phyloP scores from a whole-genome alignment of 1,140 invertebrate genomes.

The Mycetomoellerius zeteki region DNA sequence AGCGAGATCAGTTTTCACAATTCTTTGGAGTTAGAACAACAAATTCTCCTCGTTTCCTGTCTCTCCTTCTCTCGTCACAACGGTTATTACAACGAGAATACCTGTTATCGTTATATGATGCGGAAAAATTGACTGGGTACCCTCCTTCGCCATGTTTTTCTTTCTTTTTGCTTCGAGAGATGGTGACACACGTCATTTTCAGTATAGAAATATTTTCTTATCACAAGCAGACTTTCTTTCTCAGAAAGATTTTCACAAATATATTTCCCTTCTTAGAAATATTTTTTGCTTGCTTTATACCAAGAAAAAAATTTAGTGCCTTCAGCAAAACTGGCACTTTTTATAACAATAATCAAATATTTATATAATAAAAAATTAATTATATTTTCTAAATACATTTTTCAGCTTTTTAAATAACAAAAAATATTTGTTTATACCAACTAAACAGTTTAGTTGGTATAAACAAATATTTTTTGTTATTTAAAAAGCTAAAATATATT shows the following conservation, averaged over 20 bases:
- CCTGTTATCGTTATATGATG: slow-evolving; percentile 58
- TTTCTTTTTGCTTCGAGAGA: slow-evolving; percentile 40
- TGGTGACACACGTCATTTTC: slow-evolving; percentile 38
- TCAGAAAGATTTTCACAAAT: slow-evolving; percentile 28
- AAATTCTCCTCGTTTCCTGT: slow-evolving; percentile 55
- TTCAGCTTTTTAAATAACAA: too few species aligned
- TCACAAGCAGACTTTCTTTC: slow-evolving; percentile 44
- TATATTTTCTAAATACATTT: too few species aligned
- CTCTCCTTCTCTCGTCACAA: background rate
- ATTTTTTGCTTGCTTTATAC: background rate
- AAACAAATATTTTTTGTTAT: too few species aligned
- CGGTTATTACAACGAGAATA: slow-evolving; percentile 43
- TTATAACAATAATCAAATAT: too few species aligned
- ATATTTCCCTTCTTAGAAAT: slow-evolving; percentile 3
- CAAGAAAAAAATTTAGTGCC: too few species aligned
- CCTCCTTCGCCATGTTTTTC: background rate
- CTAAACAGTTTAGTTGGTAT: too few species aligned
- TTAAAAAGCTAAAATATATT: too few species aligned
- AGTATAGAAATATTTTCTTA: slow-evolving; percentile 54
- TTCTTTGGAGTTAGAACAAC: slow-evolving; percentile 47
- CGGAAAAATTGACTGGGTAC: slow-evolving; percentile 62
- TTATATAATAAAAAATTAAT: too few species aligned
- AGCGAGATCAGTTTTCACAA: background rate
- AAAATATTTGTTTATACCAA: too few species aligned
- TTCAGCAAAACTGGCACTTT: too few species aligned